Evolutionary conservation across 1,140 invertebrate genomes (phyloP).

Genomic region (Pseudachorutes palmiensis): DNA sequence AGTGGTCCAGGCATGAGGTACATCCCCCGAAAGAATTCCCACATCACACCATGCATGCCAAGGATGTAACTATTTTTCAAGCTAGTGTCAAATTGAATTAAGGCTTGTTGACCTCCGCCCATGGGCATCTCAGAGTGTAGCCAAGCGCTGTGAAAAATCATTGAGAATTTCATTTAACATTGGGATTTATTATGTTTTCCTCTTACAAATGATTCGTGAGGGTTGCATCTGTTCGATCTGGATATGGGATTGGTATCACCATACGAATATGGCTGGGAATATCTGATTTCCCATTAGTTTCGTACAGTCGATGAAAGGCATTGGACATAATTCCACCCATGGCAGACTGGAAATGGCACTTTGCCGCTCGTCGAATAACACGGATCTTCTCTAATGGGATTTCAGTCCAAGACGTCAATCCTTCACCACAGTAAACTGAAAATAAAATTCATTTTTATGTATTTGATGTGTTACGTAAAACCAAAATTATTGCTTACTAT

Average conservation of each 20-base stretch:
- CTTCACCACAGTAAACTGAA: conserved; percentile 23
- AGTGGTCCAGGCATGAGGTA: conserved; percentile 31
- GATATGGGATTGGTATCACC: conserved; percentile 35
- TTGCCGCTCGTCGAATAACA: conserved; percentile 23
- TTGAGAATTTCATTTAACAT: neutral
- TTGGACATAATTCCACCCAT: conserved; percentile 29
- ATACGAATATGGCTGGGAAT: conserved; percentile 27
- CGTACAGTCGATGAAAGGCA: conserved; percentile 23
- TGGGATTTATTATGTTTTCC: neutral
- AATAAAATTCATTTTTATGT: neutral
- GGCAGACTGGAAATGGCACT: conserved; percentile 33
- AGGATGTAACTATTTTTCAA: conserved; percentile 29
- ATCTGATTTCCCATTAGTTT: conserved; percentile 28
- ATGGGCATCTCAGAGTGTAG: conserved; percentile 31
- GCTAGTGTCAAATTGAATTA: conserved; percentile 32
- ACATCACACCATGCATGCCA: conserved; percentile 36
- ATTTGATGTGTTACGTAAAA: neutral
- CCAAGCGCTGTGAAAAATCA: conserved; percentile 31
- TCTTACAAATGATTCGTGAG: conserved; percentile 35
- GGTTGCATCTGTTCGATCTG: conserved; percentile 20
- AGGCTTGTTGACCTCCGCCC: conserved; percentile 22
- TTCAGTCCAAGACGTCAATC: conserved; percentile 28
- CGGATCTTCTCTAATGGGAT: conserved; percentile 32
- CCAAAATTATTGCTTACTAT: conserved; percentile 15
- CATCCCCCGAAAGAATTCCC: conserved; percentile 33